A percentile compares a stretch with the other conserved stretches of the same genome.
phyloP scores from a whole-genome alignment of 2,797 vertebrate genomes.

The Fundulus diaphanus region DNA sequence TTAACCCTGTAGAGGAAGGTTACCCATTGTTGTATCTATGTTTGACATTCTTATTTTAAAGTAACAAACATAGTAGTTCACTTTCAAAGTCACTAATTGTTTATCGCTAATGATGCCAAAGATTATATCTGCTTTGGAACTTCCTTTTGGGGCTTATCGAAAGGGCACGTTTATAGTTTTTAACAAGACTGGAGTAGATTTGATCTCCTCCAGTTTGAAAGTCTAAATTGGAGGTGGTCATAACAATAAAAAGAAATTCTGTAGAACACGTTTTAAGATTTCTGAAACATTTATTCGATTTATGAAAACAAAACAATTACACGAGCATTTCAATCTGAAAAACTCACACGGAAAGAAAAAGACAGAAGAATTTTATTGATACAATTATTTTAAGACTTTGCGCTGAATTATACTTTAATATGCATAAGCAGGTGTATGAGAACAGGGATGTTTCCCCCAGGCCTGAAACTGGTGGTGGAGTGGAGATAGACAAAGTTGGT shows the following conservation, averaged over 20 bases:
- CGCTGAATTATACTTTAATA: no score
- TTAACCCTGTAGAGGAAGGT: neutral
- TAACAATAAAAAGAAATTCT: neutral
- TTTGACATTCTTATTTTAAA: neutral
- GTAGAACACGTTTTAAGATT: neutral
- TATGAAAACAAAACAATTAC: neutral
- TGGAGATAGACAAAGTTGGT: no score
- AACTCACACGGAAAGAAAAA: no score
- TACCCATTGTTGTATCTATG: neutral
- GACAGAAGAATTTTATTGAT: no score
- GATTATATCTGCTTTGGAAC: neutral
- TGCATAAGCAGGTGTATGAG: no score
- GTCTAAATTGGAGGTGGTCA: neutral
- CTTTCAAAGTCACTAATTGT: neutral
- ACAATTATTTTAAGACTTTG: no score
- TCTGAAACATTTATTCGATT: neutral
- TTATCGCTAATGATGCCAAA: neutral
- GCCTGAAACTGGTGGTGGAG: no score
- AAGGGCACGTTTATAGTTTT: neutral
- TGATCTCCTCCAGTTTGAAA: neutral
- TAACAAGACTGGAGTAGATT: neutral
- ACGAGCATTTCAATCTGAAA: no score
- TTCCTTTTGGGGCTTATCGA: neutral
- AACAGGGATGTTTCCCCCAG: no score
- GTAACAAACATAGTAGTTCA: neutral